Base-by-base conservation (phyloP, 2,888 invertebrate species). In the Eristalinus aeneus region DNA sequence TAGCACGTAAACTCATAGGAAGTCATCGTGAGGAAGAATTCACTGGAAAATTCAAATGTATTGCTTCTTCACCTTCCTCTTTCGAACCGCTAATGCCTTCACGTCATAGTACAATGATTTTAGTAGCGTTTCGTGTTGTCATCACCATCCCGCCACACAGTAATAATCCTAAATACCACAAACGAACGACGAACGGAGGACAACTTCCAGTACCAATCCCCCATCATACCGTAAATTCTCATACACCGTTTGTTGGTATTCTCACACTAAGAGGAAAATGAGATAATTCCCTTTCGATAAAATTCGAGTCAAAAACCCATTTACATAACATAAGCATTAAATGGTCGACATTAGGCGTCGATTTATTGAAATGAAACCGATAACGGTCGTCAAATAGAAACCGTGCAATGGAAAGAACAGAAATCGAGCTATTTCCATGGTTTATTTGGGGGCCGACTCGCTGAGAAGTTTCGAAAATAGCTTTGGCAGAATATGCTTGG, bases 341-440 rank as follows among this genome's bases (percentile, higher is more conserved):
- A 80, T 72, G 74, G 68, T 20, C 46, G 67, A 63, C 72, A 67
- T 76, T 58, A 68, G 53, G 72, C 63, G 63, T 72, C 67, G 72
- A 80, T 85, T 85, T 85, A 85, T 85, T 85, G 80, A 85, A 80
- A 80, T 85, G 76, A 64, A 80, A 76, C 75, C 75, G 65, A 84
- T 80, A 80, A 80, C 80, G 58, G 56, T 75, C 34, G 8, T 53
- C 63, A 58, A 78, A 63, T 74, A 39, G 31, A 76, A 76, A 39
- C 67, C 22, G 76, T 12, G 61, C 12, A 61, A 80, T 39, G 71
- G 56, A 12, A 23, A 56, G 34, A 11, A 64, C 22, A 16, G 16
- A 36, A 71, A 63, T 32, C 10, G 23, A 2, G 63, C 75, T 68
- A 79, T 63, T 81, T 76, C 39, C n/a, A 22, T 56, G 12, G 36